Evolutionary conservation across 1,140 invertebrate species (phyloP), one percentile per base, ranked within the genome.

Genomic region (Eriocheir sinensis): DNA sequence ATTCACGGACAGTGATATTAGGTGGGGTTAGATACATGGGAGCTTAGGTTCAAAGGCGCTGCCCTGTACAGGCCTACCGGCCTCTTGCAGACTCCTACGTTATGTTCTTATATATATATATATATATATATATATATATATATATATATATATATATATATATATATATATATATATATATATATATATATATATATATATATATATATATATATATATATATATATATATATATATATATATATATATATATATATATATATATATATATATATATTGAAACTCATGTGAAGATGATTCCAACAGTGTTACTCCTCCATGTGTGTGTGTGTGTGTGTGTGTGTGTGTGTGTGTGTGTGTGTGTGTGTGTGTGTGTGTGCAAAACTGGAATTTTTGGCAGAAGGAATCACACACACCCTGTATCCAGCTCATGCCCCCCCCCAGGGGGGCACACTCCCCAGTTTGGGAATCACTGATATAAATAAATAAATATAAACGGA

Each of bases 111-210:
- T 48, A 48, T n/a, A 41, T 44, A 92, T 92, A 2, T 8, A 41
- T 81, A 83, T n/a, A 0, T 38, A 44, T 38, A 40, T 83, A 83
- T 83, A 53, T n/a, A 48, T 81, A 92, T 41, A 92, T 44, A 41
- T 38, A 92, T 38, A 83, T 9, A 83, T n/a, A 40, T 40, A 27
- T 2, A 92, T 17, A 92, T 80, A 83, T 80, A 92, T 80, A 92
- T 80, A 83, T 80, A 92, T 80, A 83, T 80, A 81, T 41, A 92
- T 36, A 90, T 60, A 90, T 48, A 90, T 60, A 90, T 48, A 48
- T 90, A 90, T 90, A 90, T 44, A 48, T 44, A 90, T 85, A 85
- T 85, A 85, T 85, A 85, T 85, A 8, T 85, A 85, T 85, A 85
- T 85, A 85, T 85, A 2, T 85, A 85, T 85, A n/a, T 85, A 17